Percentiles rank a stretch among this genome's conserved stretches.
phyloP scores from a whole-genome alignment of 2,113 vertebrate genomes.

The Misgurnus anguillicaudatus region DNA sequence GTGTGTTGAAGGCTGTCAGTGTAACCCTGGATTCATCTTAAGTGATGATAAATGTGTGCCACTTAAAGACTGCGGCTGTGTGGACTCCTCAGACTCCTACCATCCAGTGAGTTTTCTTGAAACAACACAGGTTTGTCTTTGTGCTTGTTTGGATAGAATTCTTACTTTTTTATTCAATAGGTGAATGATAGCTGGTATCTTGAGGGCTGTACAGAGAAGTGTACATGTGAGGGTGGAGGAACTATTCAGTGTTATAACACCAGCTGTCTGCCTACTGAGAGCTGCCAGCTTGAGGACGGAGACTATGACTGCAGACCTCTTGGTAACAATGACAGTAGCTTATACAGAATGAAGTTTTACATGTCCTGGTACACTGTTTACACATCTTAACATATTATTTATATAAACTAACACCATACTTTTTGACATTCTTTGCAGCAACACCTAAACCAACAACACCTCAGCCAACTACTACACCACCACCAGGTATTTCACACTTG shows the following conservation, averaged over 20 bases:
- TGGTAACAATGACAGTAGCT: conserved; percentile 55
- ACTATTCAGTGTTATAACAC: conserved; percentile 66
- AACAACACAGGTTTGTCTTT: background rate
- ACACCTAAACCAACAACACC: conserved; percentile 18
- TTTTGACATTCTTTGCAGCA: background rate
- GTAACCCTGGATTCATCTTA: conserved; percentile 75
- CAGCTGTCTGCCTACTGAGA: conserved; percentile 68
- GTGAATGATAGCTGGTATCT: conserved; percentile 72
- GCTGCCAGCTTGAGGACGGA: conserved; percentile 72
- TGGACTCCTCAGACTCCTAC: conserved; percentile 66
- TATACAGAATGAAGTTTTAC: background rate
- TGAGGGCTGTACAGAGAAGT: conserved; percentile 72
- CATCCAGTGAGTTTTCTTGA: conserved; percentile 69
- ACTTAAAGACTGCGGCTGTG: conserved; percentile 75
- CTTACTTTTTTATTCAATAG: conserved; percentile 40
- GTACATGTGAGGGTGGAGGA: conserved; percentile 70
- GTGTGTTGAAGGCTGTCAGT: conserved; percentile 77
- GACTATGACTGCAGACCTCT: conserved; percentile 73
- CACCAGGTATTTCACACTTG: conserved; percentile 56
- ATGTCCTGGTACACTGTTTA: background rate
- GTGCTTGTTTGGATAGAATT: background rate
- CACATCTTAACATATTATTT: background rate
- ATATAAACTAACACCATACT: background rate
- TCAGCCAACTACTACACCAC: conserved; percentile 10
- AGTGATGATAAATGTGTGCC: conserved; percentile 71